These are phyloP conservation scores for Leptinotarsa haldemani DNA, from an alignment of 2,888 invertebrate genomes.

Conservation along the genomic window DNA sequence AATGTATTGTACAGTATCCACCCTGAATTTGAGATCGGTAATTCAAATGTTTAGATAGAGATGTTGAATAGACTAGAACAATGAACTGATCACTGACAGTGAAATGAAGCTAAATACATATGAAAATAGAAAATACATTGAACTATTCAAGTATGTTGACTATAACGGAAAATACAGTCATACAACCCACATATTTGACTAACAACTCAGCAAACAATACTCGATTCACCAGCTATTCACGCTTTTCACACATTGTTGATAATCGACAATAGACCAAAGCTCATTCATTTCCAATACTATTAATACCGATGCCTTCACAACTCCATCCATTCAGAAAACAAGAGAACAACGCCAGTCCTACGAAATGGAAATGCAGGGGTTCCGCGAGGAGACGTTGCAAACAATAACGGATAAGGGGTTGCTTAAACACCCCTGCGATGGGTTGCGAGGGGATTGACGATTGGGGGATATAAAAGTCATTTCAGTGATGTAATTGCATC, in stretches of 20 bases:
- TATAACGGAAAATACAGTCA: not conserved
- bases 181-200: not conserved
- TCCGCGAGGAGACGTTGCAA: slow-evolving; percentile 1
- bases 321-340: slow-evolving; percentile 30
- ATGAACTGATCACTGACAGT: not conserved
- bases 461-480: not conserved
- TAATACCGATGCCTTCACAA: slow-evolving; percentile 28
- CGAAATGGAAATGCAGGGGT: slow-evolving; percentile 9
- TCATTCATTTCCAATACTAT: slow-evolving; percentile 11
- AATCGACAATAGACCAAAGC: slow-evolving; percentile 11
- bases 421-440: slow-evolving; percentile 11
- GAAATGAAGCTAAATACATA: not conserved
- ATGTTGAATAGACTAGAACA: too few species aligned
- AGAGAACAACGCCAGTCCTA: slow-evolving; percentile 21
- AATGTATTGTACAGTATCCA: too few species aligned
- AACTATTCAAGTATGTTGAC: not conserved
- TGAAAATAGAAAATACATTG: not conserved
- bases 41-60: too few species aligned
- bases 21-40: too few species aligned
- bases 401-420: slow-evolving; percentile 26
- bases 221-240: slow-evolving; percentile 18
- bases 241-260: slow-evolving; percentile 20
- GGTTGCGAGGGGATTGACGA: not conserved
- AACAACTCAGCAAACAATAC: not conserved
- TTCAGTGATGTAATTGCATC: not conserved